Evolutionary conservation across 2,113 vertebrate genomes (phyloP).

Genomic region (Irena cyanogastra): DNA sequence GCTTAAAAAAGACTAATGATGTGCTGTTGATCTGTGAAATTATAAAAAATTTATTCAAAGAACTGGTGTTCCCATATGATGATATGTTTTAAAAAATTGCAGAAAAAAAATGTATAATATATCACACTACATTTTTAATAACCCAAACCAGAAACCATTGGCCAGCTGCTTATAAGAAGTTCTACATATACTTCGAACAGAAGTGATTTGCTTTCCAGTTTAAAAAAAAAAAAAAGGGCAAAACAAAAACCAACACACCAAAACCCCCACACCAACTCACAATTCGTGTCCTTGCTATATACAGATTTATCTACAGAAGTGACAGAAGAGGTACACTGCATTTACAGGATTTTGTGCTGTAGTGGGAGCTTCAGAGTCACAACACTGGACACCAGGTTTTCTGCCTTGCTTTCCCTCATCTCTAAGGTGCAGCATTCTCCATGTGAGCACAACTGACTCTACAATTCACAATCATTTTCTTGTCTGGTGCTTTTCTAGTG

Average conservation of each 20-base stretch:
- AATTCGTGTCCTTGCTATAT: neutral
- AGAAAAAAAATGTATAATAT: neutral
- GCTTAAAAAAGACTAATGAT: neutral
- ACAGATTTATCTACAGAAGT: neutral
- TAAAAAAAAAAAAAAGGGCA: neutral
- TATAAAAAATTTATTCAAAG: neutral
- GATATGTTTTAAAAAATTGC: neutral
- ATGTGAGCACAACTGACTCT: neutral
- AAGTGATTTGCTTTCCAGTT: neutral
- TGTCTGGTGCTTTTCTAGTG: neutral
- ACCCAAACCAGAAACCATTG: neutral
- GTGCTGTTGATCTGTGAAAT: neutral
- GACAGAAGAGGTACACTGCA: neutral
- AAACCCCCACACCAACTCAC: fast-evolving
- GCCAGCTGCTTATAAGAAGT: neutral
- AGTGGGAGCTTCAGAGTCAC: neutral
- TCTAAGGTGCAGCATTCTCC: neutral
- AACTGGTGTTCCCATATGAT: neutral
- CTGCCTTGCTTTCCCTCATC: neutral
- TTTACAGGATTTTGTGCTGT: neutral
- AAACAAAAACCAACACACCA: neutral
- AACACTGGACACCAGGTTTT: neutral
- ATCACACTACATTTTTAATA: neutral
- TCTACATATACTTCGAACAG: neutral
- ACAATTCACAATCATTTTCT: neutral